These are phyloP conservation scores for Symphodus melops DNA, from an alignment of 2,113 vertebrate species.

Conservation along the genomic window DNA sequence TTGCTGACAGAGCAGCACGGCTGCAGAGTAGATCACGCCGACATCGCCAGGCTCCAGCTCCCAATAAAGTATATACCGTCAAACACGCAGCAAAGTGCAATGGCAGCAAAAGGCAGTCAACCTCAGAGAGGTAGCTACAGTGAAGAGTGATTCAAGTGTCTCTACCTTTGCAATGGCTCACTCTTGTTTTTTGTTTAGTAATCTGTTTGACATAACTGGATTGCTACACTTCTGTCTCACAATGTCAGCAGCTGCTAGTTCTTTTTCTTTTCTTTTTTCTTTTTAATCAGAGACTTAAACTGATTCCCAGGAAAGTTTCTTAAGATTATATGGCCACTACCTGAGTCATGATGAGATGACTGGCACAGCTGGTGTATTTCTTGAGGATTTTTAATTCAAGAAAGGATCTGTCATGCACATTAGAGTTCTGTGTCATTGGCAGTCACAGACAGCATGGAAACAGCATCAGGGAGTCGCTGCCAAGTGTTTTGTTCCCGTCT, in stretches of 20 bases:
- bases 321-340: slow-evolving; percentile 45
- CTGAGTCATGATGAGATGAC: slow-evolving; percentile 12
- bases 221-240: slow-evolving; percentile 43
- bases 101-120: slow-evolving; percentile 77
- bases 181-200: slow-evolving; percentile 58
- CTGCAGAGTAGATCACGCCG: slow-evolving; percentile 76
- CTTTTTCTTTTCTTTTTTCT: slow-evolving; percentile 51
- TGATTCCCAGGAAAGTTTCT: slow-evolving; percentile 18
- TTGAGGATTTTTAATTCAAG: slow-evolving; percentile 3
- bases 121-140: slow-evolving; percentile 61
- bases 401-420: slow-evolving; percentile 17
- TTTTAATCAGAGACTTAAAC: slow-evolving; percentile 13
- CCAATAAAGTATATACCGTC: slow-evolving; percentile 74
- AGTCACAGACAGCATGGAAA: slow-evolving; percentile 40
- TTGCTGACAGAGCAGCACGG: slow-evolving; percentile 82
- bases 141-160: slow-evolving; percentile 55
- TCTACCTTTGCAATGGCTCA: slow-evolving; percentile 40
- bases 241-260: slow-evolving; percentile 12
- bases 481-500: slow-evolving; percentile 64
- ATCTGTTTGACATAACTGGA: slow-evolving; percentile 64
- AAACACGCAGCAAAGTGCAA: slow-evolving; percentile 67
- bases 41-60: slow-evolving; percentile 69
- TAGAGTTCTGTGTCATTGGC: slow-evolving; percentile 24
- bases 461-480: slow-evolving; percentile 38
- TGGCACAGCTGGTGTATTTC: slow-evolving; percentile 3